Percentiles rank a stretch among this genome's conserved stretches.
phyloP scores from a whole-genome alignment of 2,797 vertebrate genomes.

The Spondyliosoma cantharus region DNA sequence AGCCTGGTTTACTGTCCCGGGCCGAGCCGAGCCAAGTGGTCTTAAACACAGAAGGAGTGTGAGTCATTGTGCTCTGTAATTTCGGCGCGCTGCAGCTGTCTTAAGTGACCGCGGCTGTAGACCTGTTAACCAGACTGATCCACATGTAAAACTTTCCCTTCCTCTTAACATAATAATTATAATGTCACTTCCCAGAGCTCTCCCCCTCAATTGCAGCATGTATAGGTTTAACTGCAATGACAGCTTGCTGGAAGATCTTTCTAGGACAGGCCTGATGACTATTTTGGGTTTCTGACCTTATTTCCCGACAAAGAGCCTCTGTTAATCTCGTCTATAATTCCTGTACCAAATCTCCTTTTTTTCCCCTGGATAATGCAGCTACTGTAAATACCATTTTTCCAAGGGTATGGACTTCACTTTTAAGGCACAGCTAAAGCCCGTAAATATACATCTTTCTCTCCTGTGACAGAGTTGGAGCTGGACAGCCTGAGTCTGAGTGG shows the following conservation, averaged over 20 bases:
- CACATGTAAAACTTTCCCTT: constrained; percentile 83
- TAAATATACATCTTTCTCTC: constrained; percentile 63
- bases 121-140: constrained; percentile 80
- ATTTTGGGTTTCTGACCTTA: constrained; percentile 77
- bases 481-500: constrained; percentile 49
- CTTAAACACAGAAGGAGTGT: constrained; percentile 69
- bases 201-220: constrained; percentile 72
- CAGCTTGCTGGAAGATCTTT: constrained; percentile 75
- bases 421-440: constrained; percentile 46
- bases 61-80: constrained; percentile 83
- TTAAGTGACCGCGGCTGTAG: constrained; percentile 78
- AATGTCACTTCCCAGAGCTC: constrained; percentile 77
- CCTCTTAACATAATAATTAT: constrained; percentile 80
- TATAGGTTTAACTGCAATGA: constrained; percentile 75
- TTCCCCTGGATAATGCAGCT: constrained; percentile 51
- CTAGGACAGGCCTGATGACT: constrained; percentile 73
- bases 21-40: constrained; percentile 60
- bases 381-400: constrained; percentile 73
- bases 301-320: constrained; percentile 74
- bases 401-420: constrained; percentile 60
- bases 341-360: constrained; percentile 65
- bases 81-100: constrained; percentile 76
- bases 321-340: constrained; percentile 76
- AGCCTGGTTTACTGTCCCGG: constrained; percentile 63
- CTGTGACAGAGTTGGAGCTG: constrained; percentile 38